These are phyloP conservation scores for honey bee (Apis mellifera) DNA, from an alignment of 1,140 invertebrate species.

Conservation along the genomic window DNA sequence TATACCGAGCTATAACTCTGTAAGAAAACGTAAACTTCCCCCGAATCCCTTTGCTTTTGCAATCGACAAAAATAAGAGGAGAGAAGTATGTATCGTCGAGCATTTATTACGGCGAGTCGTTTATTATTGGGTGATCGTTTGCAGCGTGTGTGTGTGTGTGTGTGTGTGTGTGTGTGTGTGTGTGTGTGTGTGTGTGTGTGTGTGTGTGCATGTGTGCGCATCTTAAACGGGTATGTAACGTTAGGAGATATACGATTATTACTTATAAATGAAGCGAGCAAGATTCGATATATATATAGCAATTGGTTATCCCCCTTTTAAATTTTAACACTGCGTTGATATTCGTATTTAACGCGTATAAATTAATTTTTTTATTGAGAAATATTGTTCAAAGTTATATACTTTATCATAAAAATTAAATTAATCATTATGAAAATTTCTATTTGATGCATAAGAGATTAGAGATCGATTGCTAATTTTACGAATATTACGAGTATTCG, in stretches of 20 bases:
- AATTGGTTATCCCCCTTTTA: too few relatives aligned
- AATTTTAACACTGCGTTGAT: not conserved
- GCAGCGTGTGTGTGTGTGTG: not conserved
- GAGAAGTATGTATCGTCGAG: not conserved
- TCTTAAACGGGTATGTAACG: not conserved
- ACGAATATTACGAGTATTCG: not conserved
- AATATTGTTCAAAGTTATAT: too few relatives aligned
- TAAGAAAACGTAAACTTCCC: conserved; percentile 19
- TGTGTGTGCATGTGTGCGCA: not conserved
- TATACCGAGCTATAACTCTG: conserved; percentile 14
- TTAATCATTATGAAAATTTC: too few relatives aligned
- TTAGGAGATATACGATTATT: conserved; percentile 8
- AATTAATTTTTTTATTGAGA: too few relatives aligned
- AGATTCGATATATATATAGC: not conserved
- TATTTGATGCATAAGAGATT: too few relatives aligned
- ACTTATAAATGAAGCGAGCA: not conserved
- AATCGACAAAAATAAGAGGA: conserved; percentile 2
- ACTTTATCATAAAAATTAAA: too few relatives aligned
- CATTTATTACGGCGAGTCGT: not conserved
- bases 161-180: not conserved
- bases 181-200: not conserved
- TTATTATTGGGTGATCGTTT: not conserved
- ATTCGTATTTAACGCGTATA: not conserved
- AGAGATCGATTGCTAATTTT: not conserved
- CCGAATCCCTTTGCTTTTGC: conserved; percentile 8